Base-by-base conservation (phyloP, 1,140 invertebrate species). In the Temnothorax longispinosus region DNA sequence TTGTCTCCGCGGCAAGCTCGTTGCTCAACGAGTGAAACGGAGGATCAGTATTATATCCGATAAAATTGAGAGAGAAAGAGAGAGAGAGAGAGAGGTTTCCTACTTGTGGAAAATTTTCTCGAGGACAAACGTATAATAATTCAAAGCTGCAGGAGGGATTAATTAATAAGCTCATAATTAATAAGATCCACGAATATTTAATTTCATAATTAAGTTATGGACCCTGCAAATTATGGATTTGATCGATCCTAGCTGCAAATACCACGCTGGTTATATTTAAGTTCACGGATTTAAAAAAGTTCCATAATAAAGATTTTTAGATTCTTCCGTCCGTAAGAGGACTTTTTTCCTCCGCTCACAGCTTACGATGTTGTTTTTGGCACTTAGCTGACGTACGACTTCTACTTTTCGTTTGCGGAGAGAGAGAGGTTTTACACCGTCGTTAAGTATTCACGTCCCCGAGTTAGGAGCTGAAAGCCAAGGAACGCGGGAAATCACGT, bases 401-500 rank as follows among this genome's bases (percentile, higher is more conserved):
- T 64, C 5, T n/a, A 13, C 54, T 44, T 58, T 58, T 1, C 54
- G n/a, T 32, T 44, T 27, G 21, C 8, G n/a, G 21, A 76, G 44
- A 60, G 52, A 41, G 3, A 60, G 6, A 60, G 47, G 15, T 32
- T 77, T 64, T 64, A 64, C 11, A 18, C 10, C 18, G 4, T 77
- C 56, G 56, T 77, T 21, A 77, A 44, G 56, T 64, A 77, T 77
- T 77, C 38, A 77, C 21, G 10, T 60, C n/a, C 6, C 21, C 56
- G 41, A 41, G 56, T 64, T 41, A 35, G 58, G 18, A 77, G 52
- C 11, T 35, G n/a, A 75, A 27, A 75, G 75, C 56, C 47, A n/a
- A 80, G 77, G 62, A 80, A 69, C 77, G 64, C 64, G 35, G 47
- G 47, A 67, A 65, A 80, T 80, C 62, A 69, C 35, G 47, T 52